Percentiles rank a stretch among this genome's conserved stretches.
Conservation (phyloP, 1,140 invertebrate genomes). For the Micrasema minimum region DNA sequence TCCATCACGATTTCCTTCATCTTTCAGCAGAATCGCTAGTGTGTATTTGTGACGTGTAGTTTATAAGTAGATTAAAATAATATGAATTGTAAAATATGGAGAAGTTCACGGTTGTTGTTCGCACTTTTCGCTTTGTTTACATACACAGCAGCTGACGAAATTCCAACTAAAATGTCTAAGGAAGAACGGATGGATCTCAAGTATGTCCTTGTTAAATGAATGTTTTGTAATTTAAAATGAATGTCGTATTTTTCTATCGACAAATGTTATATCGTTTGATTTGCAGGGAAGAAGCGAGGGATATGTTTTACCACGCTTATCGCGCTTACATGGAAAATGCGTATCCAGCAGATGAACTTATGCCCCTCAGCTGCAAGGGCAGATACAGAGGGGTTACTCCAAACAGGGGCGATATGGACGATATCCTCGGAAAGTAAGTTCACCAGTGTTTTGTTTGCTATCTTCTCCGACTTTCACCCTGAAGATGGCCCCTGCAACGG, state of each 20-base stretch:
- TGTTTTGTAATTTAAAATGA: neutral
- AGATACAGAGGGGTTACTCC: slow-evolving; percentile 87
- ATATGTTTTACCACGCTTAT: slow-evolving; percentile 99
- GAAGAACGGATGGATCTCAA: slow-evolving; percentile 32
- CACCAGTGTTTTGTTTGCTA: neutral
- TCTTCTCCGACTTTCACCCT: neutral
- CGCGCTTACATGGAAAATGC: slow-evolving; percentile 97
- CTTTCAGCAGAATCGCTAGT: slow-evolving; percentile 15
- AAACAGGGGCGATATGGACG: slow-evolving; percentile 94
- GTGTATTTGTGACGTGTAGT: slow-evolving; percentile 28
- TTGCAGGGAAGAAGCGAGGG: slow-evolving; percentile 84
- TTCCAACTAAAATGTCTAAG: slow-evolving; percentile 26
- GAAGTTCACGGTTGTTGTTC: slow-evolving; percentile 14
- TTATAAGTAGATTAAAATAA: slow-evolving; percentile 14
- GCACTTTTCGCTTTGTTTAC: neutral
- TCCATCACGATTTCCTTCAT: slow-evolving; percentile 15
- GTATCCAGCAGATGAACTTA: slow-evolving; percentile 97
- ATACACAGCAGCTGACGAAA: slow-evolving; percentile 18
- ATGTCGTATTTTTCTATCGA: neutral
- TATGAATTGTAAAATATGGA: slow-evolving; percentile 30
- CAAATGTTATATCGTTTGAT: neutral
- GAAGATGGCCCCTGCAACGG: too few relatives aligned
- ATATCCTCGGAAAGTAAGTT: slow-evolving; percentile 94
- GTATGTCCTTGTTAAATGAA: slow-evolving; percentile 1
- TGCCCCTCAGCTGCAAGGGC: slow-evolving; percentile 96